Conservation (phyloP, 2,113 vertebrate species). For the Poeciliopsis retropinna region DNA sequence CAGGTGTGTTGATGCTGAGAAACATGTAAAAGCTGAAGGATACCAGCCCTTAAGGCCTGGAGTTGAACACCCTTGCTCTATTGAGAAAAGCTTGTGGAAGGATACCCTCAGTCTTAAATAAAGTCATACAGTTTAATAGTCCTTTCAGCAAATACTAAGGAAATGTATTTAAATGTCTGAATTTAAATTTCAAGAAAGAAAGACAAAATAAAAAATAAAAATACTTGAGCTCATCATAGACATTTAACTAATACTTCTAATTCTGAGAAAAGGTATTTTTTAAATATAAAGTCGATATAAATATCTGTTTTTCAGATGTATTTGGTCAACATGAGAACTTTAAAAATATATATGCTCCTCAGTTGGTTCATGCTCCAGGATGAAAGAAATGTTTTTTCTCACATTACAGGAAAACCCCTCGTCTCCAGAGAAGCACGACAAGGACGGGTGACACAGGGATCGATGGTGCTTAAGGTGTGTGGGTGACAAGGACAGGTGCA, state of each 20-base stretch:
- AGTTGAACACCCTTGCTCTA: not conserved
- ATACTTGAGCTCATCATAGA: no score
- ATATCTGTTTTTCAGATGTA: not conserved
- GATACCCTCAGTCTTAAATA: not conserved
- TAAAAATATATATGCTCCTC: constrained; percentile 15
- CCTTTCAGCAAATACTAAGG: not conserved
- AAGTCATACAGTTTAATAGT: not conserved
- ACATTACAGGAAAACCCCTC: constrained; percentile 46
- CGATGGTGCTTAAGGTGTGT: constrained; percentile 68
- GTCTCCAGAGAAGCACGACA: constrained; percentile 56
- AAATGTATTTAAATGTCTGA: not conserved
- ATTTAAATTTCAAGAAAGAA: not conserved
- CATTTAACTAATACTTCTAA: no score
- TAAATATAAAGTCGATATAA: not conserved
- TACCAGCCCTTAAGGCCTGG: no score
- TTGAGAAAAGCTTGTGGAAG: not conserved
- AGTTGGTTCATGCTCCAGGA: constrained; percentile 27
- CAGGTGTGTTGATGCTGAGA: no score
- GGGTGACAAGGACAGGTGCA: constrained; percentile 75
- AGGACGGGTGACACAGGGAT: constrained; percentile 65
- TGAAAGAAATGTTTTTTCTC: constrained; percentile 55
- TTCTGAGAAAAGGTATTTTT: not conserved
- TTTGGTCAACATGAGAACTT: constrained; percentile 18
- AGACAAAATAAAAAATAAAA: no score
- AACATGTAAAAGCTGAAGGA: no score